These are phyloP conservation scores for Scaptomyza caliginosa DNA, from an alignment of 2,888 invertebrate species.

Conservation along the genomic window DNA sequence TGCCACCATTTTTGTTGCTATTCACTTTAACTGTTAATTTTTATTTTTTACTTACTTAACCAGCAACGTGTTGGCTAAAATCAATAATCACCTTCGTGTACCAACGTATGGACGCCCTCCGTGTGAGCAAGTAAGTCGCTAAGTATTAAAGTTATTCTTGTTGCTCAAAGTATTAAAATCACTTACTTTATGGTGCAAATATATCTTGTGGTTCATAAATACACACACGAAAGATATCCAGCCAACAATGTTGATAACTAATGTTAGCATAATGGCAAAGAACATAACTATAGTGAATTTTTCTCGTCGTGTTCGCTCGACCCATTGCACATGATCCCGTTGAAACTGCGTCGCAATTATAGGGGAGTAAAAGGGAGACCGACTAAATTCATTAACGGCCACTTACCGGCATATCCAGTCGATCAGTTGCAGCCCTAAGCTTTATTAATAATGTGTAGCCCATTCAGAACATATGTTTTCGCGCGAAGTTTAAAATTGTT, in stretches of 20 bases:
- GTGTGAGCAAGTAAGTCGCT: constrained; percentile 63
- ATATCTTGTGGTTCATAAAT: constrained; percentile 16
- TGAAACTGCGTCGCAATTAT: constrained; percentile 10
- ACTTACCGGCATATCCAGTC: constrained; percentile 16
- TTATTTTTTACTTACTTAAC: constrained; percentile 5
- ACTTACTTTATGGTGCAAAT: background rate
- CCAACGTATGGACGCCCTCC: constrained; percentile 41
- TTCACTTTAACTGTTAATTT: constrained; percentile 11
- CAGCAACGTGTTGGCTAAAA: constrained; percentile 66
- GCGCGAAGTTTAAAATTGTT: background rate
- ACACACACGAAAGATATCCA: constrained; percentile 33
- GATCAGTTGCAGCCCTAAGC: background rate
- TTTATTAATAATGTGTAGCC: background rate
- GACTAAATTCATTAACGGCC: background rate
- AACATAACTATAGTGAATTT: constrained; percentile 33
- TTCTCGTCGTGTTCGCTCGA: constrained; percentile 25
- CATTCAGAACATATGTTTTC: constrained; percentile 3
- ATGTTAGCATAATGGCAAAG: constrained; percentile 8
- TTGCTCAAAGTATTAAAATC: background rate
- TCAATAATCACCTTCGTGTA: constrained; percentile 65
- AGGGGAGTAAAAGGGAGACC: background rate
- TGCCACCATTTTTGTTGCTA: background rate
- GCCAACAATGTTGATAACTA: constrained; percentile 19
- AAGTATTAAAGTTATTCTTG: background rate
- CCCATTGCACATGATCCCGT: constrained; percentile 34